Base-by-base conservation (phyloP, 1,140 invertebrate species). In the Laupala kohalensis region DNA sequence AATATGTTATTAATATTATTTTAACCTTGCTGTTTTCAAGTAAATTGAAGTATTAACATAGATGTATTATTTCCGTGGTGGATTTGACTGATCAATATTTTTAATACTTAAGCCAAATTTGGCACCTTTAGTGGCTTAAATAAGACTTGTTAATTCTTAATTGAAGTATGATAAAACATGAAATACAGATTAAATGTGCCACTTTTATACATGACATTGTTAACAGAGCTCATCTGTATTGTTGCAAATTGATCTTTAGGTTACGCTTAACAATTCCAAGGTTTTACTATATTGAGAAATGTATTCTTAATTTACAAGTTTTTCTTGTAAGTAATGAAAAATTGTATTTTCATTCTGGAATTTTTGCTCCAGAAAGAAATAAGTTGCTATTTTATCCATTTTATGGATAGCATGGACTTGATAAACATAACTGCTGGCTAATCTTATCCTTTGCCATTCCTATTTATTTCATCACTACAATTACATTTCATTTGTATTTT, bases 1-100 rank as follows among this genome's bases (percentile, higher is more conserved):
- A 25, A 28, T 28, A 68, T 28, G 26, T 27, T 68, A 68, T 68
- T 68, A 28, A 68, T 68, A 68, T n/a, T 28, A n/a, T 27, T 27
- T 64, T 65, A 69, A 28, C 63, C 29, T 71, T 15, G 19, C 28
- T 13, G 28, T 26, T 25, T 63, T 26, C 27, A 63, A 64, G 53
- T 29, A 25, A 28, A 65, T 12, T 25, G 27, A 71, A 71, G 70
- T 71, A 71, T 71, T 71, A 71, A 71, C 63, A n/a, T 71, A 65
- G 64, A 25, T 71, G 27, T 71, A 71, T 62, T 23, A 71, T 71
- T 71, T 24, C 27, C 64, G 24, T 70, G 25, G 69, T 70, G 37
- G 15, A 70, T 70, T 30, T 25, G 25, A 70, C 37, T 64, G 69
- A 70, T 64, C 25, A 62, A 30, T 70, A 64, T 70, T 64, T 70